Conservation (phyloP, 2,888 invertebrate species). For the Cheiracanthium punctorium region DNA sequence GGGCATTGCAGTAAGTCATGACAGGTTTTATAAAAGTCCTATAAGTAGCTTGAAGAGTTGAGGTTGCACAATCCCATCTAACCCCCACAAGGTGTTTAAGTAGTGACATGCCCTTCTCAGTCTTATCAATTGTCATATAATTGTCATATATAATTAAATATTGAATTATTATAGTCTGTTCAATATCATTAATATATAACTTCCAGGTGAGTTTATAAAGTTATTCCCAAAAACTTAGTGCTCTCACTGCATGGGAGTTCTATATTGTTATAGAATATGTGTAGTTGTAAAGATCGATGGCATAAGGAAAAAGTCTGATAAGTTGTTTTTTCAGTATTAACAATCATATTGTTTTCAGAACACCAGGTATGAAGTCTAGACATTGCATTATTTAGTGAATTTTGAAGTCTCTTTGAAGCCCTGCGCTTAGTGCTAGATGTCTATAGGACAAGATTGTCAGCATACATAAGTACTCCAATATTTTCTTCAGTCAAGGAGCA, state of each 20-base stretch:
- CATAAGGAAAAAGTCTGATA: conserved; percentile 8
- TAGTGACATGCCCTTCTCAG: not conserved
- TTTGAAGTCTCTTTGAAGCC: not conserved
- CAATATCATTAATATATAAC: not conserved
- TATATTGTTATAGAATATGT: not conserved
- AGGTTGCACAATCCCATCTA: conserved; percentile 6
- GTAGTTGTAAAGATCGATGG: not conserved
- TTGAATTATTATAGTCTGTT: too few species aligned
- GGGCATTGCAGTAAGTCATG: conserved; percentile 1
- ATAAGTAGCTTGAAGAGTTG: conserved; percentile 2
- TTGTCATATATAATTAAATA: too few species aligned
- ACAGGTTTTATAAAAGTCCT: conserved; percentile 18
- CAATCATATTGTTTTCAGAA: conserved; percentile 15
- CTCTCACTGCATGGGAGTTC: not conserved
- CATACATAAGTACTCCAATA: not conserved
- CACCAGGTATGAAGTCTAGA: conserved; percentile 5
- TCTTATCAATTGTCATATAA: too few species aligned
- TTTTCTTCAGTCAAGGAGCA: not conserved
- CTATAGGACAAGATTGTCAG: not conserved
- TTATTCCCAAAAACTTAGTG: not conserved
- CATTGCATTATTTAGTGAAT: conserved; percentile 8
- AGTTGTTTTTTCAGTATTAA: conserved; percentile 22
- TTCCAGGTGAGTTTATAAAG: conserved; percentile 5
- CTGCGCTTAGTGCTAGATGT: not conserved
- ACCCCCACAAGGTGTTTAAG: not conserved